These are phyloP conservation scores for Reinhardtius hippoglossoides DNA, from an alignment of 2,113 vertebrate genomes.

Conservation along the genomic window DNA sequence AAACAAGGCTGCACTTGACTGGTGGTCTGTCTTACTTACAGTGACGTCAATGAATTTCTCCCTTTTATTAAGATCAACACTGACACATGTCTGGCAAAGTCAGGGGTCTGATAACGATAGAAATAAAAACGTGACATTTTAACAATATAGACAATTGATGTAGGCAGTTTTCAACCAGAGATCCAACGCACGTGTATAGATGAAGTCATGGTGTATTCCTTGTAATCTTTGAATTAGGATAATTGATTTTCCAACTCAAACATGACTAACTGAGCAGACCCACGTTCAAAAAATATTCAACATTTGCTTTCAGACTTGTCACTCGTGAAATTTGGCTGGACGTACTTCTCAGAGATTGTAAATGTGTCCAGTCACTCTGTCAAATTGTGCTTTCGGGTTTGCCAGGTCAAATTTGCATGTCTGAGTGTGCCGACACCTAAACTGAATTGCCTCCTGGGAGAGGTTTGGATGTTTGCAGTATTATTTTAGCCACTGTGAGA, in stretches of 20 bases:
- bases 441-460: not conserved
- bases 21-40: not conserved
- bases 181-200: not conserved
- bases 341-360: not conserved
- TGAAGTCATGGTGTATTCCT: too few relatives aligned
- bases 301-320: not conserved
- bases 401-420: slow-evolving; percentile 1
- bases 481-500: not conserved
- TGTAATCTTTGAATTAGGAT: too few relatives aligned
- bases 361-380: not conserved
- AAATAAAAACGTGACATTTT: too few relatives aligned
- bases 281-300: too few relatives aligned
- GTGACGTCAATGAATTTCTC: not conserved
- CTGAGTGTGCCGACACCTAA: not conserved
- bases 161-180: not conserved
- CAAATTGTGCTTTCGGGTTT: slow-evolving; percentile 3
- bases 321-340: not conserved
- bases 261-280: too few relatives aligned
- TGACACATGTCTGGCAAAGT: too few relatives aligned
- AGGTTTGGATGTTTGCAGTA: not conserved
- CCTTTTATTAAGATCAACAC: not conserved
- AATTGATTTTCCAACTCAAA: too few relatives aligned
- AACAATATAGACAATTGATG: too few relatives aligned
- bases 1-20: not conserved
- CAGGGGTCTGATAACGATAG: too few relatives aligned